These are phyloP conservation scores for Sphenopsis melanotis DNA, from an alignment of 2,797 vertebrate species.

Conservation along the genomic window DNA sequence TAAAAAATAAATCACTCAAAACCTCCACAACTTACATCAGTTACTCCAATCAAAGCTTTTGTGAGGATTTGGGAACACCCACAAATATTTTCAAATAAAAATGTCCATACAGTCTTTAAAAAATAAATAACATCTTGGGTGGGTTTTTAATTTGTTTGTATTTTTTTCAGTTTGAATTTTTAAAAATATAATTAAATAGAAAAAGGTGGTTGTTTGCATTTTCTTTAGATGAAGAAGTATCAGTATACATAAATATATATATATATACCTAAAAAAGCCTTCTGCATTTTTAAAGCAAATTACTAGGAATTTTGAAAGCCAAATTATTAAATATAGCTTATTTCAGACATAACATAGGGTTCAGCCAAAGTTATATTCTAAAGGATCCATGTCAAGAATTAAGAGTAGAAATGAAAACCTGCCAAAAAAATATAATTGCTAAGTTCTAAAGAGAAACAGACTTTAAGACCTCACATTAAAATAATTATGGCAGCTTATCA, in stretches of 20 bases:
- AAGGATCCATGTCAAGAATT: not conserved
- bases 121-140: not conserved
- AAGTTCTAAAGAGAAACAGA: not conserved
- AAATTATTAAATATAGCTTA: not conserved
- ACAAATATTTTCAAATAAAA: not conserved
- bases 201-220: not conserved
- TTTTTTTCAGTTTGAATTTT: not conserved
- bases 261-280: not conserved
- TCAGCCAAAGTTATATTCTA: not conserved
- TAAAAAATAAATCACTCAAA: not conserved
- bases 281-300: not conserved
- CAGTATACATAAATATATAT: too few relatives aligned
- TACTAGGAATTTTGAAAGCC: not conserved
- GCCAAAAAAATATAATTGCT: not conserved
- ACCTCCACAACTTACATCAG: not conserved
- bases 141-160: accelerated
- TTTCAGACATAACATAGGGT: not conserved
- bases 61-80: not conserved
- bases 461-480: not conserved
- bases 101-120: not conserved
- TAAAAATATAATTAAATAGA: not conserved
- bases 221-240: not conserved
- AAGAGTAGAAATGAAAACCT: not conserved
- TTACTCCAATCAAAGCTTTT: not conserved
- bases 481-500: not conserved